phyloP scores from a whole-genome alignment of 2,797 vertebrate genomes.

The Syngnathus rostellatus region DNA sequence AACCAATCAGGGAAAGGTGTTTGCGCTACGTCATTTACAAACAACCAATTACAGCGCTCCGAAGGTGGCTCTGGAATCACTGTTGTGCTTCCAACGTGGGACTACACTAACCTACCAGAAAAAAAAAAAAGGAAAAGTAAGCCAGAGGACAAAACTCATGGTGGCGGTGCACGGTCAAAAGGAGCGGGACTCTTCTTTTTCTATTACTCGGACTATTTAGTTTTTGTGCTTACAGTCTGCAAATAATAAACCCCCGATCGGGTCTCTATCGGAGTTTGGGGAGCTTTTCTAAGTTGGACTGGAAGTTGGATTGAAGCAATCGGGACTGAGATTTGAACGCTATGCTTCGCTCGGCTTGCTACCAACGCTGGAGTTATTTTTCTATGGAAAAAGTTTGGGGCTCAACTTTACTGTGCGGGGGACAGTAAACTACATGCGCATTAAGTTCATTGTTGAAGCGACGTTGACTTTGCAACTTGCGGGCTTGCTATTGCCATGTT shows the following conservation, averaged over 20 bases:
- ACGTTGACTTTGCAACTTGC: neutral
- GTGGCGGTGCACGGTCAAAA: slow-evolving; percentile 42
- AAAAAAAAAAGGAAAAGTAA: slow-evolving; percentile 53
- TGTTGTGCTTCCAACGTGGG: slow-evolving; percentile 81
- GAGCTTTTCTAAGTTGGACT: slow-evolving; percentile 29
- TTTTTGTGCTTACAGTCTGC: slow-evolving; percentile 49
- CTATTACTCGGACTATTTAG: slow-evolving; percentile 53
- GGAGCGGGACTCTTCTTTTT: slow-evolving; percentile 38
- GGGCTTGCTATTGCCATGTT: neutral
- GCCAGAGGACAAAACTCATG: slow-evolving; percentile 60
- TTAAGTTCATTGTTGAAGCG: neutral
- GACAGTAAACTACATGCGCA: neutral
- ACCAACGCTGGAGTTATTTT: slow-evolving; percentile 1
- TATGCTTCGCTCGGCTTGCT: neutral
- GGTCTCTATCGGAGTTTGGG: slow-evolving; percentile 50
- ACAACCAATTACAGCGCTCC: slow-evolving; percentile 48
- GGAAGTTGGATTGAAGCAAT: slow-evolving; percentile 20
- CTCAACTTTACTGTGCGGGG: neutral
- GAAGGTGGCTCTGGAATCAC: slow-evolving; percentile 37
- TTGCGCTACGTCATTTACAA: slow-evolving; percentile 20
- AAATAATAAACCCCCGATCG: slow-evolving; percentile 39
- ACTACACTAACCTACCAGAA: slow-evolving; percentile 39
- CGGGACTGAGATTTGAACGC: slow-evolving; percentile 1
- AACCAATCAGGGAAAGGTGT: slow-evolving; percentile 50
- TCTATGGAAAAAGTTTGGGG: neutral